Percentiles rank a stretch among this genome's conserved stretches.
These are phyloP conservation scores for Oreochromis niloticus DNA, from an alignment of 2,113 vertebrate species.

Conservation along the genomic window DNA sequence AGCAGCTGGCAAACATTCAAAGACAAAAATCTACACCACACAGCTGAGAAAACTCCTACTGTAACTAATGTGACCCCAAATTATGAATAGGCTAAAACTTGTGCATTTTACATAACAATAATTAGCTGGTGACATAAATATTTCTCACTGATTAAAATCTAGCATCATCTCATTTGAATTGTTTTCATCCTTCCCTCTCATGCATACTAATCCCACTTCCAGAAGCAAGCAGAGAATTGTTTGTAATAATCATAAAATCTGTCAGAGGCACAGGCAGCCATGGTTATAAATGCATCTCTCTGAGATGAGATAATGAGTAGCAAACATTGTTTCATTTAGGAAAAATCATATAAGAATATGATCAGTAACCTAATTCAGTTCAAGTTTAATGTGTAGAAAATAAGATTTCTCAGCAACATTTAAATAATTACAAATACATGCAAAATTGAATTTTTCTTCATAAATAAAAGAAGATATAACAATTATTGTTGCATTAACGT, in stretches of 20 bases:
- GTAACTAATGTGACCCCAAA: neutral
- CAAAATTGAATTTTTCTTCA: neutral
- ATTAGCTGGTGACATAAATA: neutral
- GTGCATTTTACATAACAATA: neutral
- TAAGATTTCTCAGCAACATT: rapidly evolving
- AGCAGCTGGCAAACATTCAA: neutral
- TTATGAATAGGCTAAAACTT: neutral
- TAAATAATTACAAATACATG: neutral
- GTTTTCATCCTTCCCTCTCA: neutral
- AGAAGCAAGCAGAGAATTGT: neutral
- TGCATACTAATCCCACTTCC: neutral
- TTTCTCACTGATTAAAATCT: neutral
- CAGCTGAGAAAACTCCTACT: neutral
- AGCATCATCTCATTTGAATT: neutral
- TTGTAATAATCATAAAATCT: neutral
- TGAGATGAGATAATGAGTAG: neutral
- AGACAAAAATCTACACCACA: neutral
- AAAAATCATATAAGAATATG: neutral
- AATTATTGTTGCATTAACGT: neutral
- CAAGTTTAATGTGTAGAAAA: neutral
- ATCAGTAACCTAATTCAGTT: neutral
- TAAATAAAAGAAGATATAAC: neutral
- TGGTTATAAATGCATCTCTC: neutral
- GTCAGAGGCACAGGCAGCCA: neutral
- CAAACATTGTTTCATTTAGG: neutral